A percentile compares a stretch with the other conserved stretches of the same genome.
These are phyloP conservation scores for Bombus affinis DNA, from an alignment of 1,140 invertebrate genomes.

Conservation along the genomic window DNA sequence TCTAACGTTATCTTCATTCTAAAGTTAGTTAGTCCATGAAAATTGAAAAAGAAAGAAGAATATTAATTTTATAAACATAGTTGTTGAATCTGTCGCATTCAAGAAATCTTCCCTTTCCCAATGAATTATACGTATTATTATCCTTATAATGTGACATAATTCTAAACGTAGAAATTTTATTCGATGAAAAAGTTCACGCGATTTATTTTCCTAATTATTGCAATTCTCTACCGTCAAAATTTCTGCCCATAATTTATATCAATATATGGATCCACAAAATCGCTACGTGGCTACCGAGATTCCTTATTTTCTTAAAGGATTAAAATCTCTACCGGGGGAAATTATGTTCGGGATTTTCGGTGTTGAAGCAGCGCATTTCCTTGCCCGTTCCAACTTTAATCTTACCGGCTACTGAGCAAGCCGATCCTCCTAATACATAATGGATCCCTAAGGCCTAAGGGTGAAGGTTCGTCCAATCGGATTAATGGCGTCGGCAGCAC, in stretches of 20 bases:
- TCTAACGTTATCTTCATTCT: background rate
- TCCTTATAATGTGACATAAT: background rate
- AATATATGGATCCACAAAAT: background rate
- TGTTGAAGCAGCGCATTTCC: conserved; percentile 53
- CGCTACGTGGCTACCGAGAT: background rate
- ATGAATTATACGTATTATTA: background rate
- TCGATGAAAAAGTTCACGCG: no score
- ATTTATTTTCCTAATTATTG: no score
- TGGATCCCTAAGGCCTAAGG: conserved; percentile 68
- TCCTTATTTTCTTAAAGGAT: conserved; percentile 50
- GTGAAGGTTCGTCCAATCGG: conserved; percentile 72
- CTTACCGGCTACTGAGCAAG: conserved; percentile 32
- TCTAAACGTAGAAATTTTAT: no score
- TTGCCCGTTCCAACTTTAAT: conserved; percentile 55
- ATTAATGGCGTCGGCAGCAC: conserved; percentile 72
- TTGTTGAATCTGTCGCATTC: background rate
- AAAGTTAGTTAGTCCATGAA: background rate
- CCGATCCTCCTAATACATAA: conserved; percentile 74
- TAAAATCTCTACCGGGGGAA: conserved; percentile 52
- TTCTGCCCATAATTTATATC: background rate
- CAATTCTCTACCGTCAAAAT: background rate
- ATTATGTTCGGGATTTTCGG: conserved; percentile 61
- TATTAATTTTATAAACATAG: background rate
- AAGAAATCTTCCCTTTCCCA: background rate
- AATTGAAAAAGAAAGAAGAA: background rate